Conservation (phyloP, 1,140 invertebrate genomes). For the Antheraea pernyi region DNA sequence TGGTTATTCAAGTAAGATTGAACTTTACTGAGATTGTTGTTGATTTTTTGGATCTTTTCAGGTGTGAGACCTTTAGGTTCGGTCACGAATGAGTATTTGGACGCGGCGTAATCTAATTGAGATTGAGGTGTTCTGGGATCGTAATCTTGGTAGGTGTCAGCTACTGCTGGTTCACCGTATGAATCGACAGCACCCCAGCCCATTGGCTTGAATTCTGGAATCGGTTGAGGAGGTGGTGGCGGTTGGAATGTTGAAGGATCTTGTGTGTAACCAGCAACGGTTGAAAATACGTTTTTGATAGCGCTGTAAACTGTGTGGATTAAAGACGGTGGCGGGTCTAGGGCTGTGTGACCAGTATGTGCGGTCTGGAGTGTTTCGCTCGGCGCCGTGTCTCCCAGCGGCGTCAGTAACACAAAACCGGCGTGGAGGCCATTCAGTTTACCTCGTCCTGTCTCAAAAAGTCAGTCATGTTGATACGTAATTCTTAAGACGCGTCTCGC, state of each 20-base stretch:
- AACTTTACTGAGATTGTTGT: slow-evolving; percentile 56
- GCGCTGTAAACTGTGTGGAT: slow-evolving; percentile 61
- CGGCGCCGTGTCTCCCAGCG: slow-evolving; percentile 47
- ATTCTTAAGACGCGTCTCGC: not conserved
- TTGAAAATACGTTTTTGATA: slow-evolving; percentile 57
- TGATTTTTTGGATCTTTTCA: slow-evolving; percentile 68
- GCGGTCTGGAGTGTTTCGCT: slow-evolving; percentile 37
- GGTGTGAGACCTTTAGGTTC: slow-evolving; percentile 42
- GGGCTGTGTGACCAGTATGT: slow-evolving; percentile 45
- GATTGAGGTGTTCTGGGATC: slow-evolving; percentile 46
- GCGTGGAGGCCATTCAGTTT: slow-evolving; percentile 72
- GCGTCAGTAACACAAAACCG: slow-evolving; percentile 63
- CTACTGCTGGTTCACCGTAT: slow-evolving; percentile 60
- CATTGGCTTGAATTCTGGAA: slow-evolving; percentile 57
- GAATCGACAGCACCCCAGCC: slow-evolving; percentile 58
- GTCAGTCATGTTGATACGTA: slow-evolving; percentile 25
- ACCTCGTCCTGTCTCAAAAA: slow-evolving; percentile 72
- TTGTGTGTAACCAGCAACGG: slow-evolving; percentile 32
- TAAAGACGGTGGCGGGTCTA: slow-evolving; percentile 64
- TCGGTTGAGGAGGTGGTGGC: slow-evolving; percentile 50
- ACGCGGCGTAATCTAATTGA: slow-evolving; percentile 43
- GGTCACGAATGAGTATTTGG: slow-evolving; percentile 46
- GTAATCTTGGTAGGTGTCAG: slow-evolving; percentile 54
- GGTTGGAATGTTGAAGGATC: slow-evolving; percentile 35
- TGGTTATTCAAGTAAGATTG: slow-evolving; percentile 51